Conservation (phyloP, 2,888 invertebrate genomes). For the Colostygia pectinataria region DNA sequence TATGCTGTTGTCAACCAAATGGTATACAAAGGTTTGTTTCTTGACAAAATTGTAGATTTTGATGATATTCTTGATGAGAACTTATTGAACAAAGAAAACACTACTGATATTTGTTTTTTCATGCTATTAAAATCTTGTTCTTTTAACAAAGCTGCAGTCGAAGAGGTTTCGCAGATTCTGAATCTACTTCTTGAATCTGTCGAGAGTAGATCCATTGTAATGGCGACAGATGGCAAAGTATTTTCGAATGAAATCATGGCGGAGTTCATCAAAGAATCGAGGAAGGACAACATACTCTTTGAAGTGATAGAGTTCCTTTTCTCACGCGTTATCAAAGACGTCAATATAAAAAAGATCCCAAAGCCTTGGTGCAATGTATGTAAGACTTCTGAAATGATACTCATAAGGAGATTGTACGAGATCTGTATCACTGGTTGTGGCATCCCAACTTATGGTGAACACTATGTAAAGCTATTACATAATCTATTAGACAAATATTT, state of each 20-base stretch:
- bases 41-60: slow-evolving; percentile 49
- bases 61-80: slow-evolving; percentile 55
- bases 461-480: slow-evolving; percentile 66
- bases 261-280: slow-evolving; percentile 61
- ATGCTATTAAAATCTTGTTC: slow-evolving; percentile 72
- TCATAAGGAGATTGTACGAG: slow-evolving; percentile 71
- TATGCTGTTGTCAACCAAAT: slow-evolving; percentile 45
- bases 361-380: slow-evolving; percentile 74
- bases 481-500: slow-evolving; percentile 74
- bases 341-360: slow-evolving; percentile 60
- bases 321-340: slow-evolving; percentile 71
- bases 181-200: slow-evolving; percentile 71
- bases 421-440: slow-evolving; percentile 76
- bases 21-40: slow-evolving; percentile 51
- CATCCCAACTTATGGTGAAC: slow-evolving; percentile 59
- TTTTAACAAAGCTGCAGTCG: slow-evolving; percentile 57
- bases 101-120: slow-evolving; percentile 61
- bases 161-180: slow-evolving; percentile 64
- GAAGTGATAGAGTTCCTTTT: slow-evolving; percentile 82
- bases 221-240: slow-evolving; percentile 47
- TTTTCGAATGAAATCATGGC: slow-evolving; percentile 58
- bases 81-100: slow-evolving; percentile 54
- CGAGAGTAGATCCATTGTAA: slow-evolving; percentile 58
- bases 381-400: slow-evolving; percentile 58
- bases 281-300: slow-evolving; percentile 76